Evolutionary conservation across 1,140 invertebrate species (phyloP).

Genomic region (Drosophila mojavensis): DNA sequence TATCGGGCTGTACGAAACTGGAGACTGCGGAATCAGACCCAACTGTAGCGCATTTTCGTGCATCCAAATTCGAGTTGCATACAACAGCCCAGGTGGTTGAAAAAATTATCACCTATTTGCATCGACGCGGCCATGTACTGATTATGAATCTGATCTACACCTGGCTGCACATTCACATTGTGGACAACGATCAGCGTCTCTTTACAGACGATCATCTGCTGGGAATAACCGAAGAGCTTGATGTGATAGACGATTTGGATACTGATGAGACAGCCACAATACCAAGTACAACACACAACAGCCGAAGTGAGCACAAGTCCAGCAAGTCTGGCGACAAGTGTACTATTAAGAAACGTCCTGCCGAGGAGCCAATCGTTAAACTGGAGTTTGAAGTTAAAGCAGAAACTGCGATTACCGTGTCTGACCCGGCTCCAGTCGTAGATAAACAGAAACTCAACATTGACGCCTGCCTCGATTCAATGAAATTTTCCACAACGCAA

Average conservation of each 20-base stretch:
- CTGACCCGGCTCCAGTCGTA: neutral
- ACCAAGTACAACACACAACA: neutral
- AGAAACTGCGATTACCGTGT: slow-evolving; percentile 25
- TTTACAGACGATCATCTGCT: slow-evolving; percentile 80
- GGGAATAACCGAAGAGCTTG: slow-evolving; percentile 54
- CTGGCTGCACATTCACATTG: slow-evolving; percentile 86
- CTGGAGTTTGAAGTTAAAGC: slow-evolving; percentile 56
- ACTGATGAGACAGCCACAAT: slow-evolving; percentile 4
- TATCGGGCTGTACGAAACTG: slow-evolving; percentile 72
- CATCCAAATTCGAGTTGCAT: slow-evolving; percentile 88
- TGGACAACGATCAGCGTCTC: slow-evolving; percentile 78
- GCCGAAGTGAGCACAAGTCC: slow-evolving; percentile 46
- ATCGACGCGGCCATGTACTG: slow-evolving; percentile 88
- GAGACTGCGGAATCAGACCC: slow-evolving; percentile 68
- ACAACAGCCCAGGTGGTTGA: slow-evolving; percentile 87
- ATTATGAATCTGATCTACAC: slow-evolving; percentile 88
- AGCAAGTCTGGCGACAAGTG: slow-evolving; percentile 38
- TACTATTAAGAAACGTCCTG: slow-evolving; percentile 50
- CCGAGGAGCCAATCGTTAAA: slow-evolving; percentile 61
- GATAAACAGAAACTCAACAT: slow-evolving; percentile 40
- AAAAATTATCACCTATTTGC: slow-evolving; percentile 87
- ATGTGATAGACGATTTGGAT: slow-evolving; percentile 47
- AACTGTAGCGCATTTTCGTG: slow-evolving; percentile 74
- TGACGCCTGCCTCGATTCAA: slow-evolving; percentile 52
- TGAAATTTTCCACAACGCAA: slow-evolving; percentile 54